Percentiles rank a stretch among this genome's conserved stretches.
phyloP scores from a whole-genome alignment of 2,797 vertebrate genomes.

The Anomalospiza imberbis region DNA sequence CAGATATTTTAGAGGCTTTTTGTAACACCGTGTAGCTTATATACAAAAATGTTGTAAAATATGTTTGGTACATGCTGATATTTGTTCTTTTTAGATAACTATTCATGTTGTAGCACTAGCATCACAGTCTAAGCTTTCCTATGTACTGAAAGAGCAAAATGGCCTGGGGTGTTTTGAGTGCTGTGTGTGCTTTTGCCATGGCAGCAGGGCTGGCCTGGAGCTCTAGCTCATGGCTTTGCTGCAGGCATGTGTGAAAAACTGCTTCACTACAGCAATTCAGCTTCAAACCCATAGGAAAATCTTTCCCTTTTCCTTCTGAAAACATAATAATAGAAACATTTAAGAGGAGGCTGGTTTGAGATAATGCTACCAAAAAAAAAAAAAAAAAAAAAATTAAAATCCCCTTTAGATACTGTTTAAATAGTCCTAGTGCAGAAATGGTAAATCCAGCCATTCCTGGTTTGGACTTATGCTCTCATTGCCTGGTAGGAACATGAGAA shows the following conservation, averaged over 20 bases:
- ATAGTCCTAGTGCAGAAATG: not conserved
- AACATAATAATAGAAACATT: not conserved
- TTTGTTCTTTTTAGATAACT: not conserved
- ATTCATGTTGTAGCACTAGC: not conserved
- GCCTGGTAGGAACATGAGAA: fast-evolving
- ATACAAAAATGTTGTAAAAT: not conserved
- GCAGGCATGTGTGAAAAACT: not conserved
- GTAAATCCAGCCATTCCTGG: fast-evolving
- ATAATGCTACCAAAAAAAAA: not conserved
- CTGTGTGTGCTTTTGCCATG: not conserved
- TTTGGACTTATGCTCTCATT: not conserved
- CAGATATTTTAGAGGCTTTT: not conserved
- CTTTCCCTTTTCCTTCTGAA: not conserved
- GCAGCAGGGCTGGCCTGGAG: not conserved
- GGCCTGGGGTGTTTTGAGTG: not conserved
- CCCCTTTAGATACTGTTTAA: not conserved
- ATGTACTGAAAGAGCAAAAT: not conserved
- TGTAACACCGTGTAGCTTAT: fast-evolving
- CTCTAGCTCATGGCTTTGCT: not conserved
- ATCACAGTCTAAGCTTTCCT: not conserved
- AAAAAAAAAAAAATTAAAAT: not conserved
- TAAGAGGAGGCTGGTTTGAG: not conserved
- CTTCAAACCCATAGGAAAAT: not conserved
- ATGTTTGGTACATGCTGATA: fast-evolving
- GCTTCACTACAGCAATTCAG: not conserved